phyloP scores from a whole-genome alignment of 2,888 invertebrate species.

The Lasioglossum marginatum region DNA sequence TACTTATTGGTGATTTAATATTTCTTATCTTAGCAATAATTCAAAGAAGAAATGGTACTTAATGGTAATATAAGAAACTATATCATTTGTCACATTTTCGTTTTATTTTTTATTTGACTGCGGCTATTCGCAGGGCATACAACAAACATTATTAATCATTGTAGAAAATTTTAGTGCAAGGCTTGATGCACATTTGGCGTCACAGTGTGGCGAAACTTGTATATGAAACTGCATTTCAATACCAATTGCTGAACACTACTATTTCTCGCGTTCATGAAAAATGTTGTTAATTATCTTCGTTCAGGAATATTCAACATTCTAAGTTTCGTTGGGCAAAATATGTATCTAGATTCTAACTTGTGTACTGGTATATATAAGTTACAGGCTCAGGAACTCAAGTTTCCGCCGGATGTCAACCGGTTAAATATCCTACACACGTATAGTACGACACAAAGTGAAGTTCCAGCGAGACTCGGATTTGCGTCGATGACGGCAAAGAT shows the following conservation, averaged over 20 bases:
- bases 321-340: background rate
- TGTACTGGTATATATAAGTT: slow-evolving; percentile 10
- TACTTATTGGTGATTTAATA: too few relatives aligned
- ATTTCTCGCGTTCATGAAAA: background rate
- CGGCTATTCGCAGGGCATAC: too few relatives aligned
- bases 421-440: slow-evolving; percentile 18
- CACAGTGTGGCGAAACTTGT: background rate
- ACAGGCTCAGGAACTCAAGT: slow-evolving; percentile 2
- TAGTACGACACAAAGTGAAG: background rate
- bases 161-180: background rate
- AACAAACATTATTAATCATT: background rate
- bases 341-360: background rate
- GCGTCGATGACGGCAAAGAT: slow-evolving; percentile 19
- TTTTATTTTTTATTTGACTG: too few relatives aligned
- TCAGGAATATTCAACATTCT: background rate
- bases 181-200: background rate
- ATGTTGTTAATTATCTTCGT: background rate
- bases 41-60: too few relatives aligned
- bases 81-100: too few relatives aligned
- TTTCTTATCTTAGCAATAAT: too few relatives aligned
- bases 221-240: background rate
- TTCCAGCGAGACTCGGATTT: background rate
- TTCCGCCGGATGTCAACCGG: slow-evolving; percentile 56
- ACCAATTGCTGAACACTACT: background rate
- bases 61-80: too few relatives aligned